Conservation (phyloP, 2,888 invertebrate genomes). For the Panopea generosa region DNA sequence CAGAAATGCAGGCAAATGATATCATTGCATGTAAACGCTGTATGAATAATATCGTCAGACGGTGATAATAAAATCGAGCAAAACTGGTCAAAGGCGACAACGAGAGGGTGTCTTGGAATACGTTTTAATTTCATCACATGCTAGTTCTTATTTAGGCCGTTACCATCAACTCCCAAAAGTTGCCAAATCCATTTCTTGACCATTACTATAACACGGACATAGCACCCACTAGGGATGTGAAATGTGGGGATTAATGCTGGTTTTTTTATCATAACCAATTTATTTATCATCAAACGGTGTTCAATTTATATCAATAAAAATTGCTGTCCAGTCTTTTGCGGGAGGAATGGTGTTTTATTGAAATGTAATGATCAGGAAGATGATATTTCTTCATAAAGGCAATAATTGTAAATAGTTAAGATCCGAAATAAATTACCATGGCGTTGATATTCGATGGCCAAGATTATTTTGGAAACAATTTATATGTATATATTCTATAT, state of each 20-base stretch:
- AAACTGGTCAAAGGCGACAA: neutral
- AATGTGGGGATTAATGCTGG: neutral
- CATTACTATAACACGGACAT: slow-evolving; percentile 6
- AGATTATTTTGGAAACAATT: too few species aligned
- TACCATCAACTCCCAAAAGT: slow-evolving; percentile 1
- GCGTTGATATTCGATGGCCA: too few species aligned
- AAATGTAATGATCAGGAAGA: too few species aligned
- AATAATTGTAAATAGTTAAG: too few species aligned
- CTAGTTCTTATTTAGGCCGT: neutral
- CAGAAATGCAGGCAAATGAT: too few species aligned
- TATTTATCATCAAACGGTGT: slow-evolving; percentile 2
- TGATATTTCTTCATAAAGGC: too few species aligned
- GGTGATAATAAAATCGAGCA: neutral
- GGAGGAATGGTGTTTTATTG: slow-evolving; percentile 3
- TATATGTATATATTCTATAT: too few species aligned
- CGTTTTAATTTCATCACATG: neutral
- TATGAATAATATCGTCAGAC: neutral
- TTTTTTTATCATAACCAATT: neutral
- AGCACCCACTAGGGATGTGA: neutral
- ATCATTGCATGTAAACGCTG: too few species aligned
- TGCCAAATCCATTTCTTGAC: neutral
- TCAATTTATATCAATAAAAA: slow-evolving; percentile 11
- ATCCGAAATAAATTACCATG: too few species aligned
- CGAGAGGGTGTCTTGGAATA: neutral
- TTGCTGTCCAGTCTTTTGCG: slow-evolving; percentile 4